phyloP scores from a whole-genome alignment of 2,797 vertebrate species.

The Gymnothorax reevesii region DNA sequence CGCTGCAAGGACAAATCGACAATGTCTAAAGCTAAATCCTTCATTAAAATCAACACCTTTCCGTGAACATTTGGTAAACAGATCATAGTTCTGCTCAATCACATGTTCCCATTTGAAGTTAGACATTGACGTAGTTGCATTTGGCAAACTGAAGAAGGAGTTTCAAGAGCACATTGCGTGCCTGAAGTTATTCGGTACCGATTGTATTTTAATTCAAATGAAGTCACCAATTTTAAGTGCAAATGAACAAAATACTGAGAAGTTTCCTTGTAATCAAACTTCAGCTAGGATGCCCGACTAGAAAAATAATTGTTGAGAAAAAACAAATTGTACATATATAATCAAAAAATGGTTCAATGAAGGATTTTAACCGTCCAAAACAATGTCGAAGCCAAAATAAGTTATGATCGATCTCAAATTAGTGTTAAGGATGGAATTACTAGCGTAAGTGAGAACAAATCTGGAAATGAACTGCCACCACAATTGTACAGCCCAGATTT shows the following conservation, averaged over 20 bases:
- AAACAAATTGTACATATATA: background rate
- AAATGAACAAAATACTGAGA: background rate
- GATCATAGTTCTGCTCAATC: background rate
- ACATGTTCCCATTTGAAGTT: background rate
- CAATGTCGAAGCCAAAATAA: background rate
- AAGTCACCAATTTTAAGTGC: background rate
- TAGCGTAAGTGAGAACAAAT: background rate
- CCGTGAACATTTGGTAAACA: background rate
- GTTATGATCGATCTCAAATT: background rate
- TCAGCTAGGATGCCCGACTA: background rate
- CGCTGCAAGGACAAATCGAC: background rate
- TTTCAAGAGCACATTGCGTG: background rate
- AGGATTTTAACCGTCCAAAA: background rate
- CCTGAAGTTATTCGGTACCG: background rate
- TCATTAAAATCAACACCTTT: background rate
- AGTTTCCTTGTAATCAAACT: background rate
- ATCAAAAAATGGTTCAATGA: background rate
- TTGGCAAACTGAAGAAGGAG: background rate
- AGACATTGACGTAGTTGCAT: background rate
- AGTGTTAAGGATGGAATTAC: background rate
- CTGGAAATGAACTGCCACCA: background rate
- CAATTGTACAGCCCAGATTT: background rate
- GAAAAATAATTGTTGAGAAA: background rate
- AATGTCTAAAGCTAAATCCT: background rate
- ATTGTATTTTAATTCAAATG: background rate